phyloP scores from a whole-genome alignment of 2,797 vertebrate genomes.

The Chaunax sp. region DNA sequence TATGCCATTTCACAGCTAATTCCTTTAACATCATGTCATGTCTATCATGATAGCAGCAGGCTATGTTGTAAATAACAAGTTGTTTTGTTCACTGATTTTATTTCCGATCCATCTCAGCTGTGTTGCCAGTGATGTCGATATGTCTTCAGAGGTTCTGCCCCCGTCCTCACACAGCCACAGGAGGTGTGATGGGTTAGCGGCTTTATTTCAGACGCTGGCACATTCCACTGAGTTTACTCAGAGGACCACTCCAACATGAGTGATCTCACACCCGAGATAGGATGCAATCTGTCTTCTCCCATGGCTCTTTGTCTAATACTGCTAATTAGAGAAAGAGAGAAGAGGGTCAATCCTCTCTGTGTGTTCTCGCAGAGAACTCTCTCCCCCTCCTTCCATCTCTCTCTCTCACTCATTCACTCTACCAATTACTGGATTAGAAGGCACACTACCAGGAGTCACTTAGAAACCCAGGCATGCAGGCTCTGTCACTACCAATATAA shows the following conservation, averaged over 20 bases:
- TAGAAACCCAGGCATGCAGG: slow-evolving; percentile 56
- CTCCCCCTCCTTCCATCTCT: slow-evolving; percentile 5
- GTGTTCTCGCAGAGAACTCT: slow-evolving; percentile 19
- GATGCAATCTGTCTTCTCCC: slow-evolving; percentile 75
- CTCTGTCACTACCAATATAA: slow-evolving; percentile 70
- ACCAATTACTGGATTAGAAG: slow-evolving; percentile 76
- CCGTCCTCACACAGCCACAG: slow-evolving; percentile 6
- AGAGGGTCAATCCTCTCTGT: slow-evolving; percentile 69
- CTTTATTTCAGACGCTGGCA: slow-evolving; percentile 50
- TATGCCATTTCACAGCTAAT: not conserved
- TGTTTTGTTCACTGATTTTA: slow-evolving; percentile 2
- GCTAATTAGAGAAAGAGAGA: slow-evolving; percentile 75
- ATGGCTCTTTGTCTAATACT: slow-evolving; percentile 78
- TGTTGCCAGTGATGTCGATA: slow-evolving; percentile 16
- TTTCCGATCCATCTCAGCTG: slow-evolving; percentile 30
- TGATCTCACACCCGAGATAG: slow-evolving; percentile 72
- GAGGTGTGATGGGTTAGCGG: slow-evolving; percentile 31
- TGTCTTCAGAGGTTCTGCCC: slow-evolving; percentile 30
- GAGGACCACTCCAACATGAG: slow-evolving; percentile 69
- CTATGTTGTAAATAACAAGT: slow-evolving; percentile 2
- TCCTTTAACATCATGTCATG: not conserved
- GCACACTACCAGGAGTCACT: slow-evolving; percentile 63
- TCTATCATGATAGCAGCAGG: slow-evolving; percentile 9
- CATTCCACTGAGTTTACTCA: slow-evolving; percentile 49
- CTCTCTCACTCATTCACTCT: slow-evolving; percentile 37